phyloP scores from a whole-genome alignment of 2,797 vertebrate genomes.

The Pseudochirops cupreus region DNA sequence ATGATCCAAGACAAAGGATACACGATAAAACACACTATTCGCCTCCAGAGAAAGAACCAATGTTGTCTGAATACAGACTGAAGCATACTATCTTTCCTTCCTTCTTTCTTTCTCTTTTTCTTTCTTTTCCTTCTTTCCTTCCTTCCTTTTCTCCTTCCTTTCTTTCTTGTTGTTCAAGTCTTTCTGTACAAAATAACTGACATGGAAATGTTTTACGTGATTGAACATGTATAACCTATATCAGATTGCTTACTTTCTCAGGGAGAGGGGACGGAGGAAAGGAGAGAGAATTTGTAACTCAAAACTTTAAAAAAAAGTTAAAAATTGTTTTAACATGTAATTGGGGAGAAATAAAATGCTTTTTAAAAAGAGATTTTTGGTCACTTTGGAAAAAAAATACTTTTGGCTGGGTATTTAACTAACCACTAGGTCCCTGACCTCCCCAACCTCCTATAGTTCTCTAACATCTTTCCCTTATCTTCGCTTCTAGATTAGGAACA shows the following conservation, averaged over 20 bases:
- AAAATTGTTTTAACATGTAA: neutral
- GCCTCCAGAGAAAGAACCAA: neutral
- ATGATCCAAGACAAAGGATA: neutral
- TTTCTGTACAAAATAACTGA: neutral
- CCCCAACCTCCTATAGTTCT: neutral
- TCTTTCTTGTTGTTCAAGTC: neutral
- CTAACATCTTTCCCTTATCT: neutral
- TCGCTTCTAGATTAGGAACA: too few species aligned
- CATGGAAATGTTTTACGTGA: neutral
- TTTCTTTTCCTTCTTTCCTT: too few species aligned
- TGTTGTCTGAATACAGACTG: too few species aligned
- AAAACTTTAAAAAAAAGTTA: neutral
- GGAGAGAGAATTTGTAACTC: neutral
- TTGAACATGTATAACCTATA: neutral
- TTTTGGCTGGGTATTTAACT: neutral
- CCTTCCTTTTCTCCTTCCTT: too few species aligned
- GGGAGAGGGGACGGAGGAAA: neutral
- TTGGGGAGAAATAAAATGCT: neutral
- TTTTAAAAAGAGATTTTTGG: neutral
- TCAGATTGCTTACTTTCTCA: neutral
- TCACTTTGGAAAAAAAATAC: neutral
- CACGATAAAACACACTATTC: neutral
- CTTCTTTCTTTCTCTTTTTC: too few species aligned
- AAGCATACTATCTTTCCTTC: too few species aligned
- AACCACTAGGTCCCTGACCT: neutral